These are phyloP conservation scores for Apodemia mormo DNA, from an alignment of 2,888 invertebrate species.

Conservation along the genomic window DNA sequence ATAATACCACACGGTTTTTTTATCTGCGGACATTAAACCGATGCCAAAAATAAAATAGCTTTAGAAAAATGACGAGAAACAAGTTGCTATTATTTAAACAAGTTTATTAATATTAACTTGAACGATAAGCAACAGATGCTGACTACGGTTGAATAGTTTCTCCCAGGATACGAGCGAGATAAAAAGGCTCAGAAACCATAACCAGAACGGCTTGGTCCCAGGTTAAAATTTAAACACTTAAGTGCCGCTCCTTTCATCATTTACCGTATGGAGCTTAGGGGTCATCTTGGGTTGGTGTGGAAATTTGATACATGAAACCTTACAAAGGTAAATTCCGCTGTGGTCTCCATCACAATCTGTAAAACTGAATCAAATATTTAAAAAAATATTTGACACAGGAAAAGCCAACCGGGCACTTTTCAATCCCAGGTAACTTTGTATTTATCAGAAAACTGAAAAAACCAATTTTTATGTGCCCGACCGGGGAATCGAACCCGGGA, in stretches of 20 bases:
- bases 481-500: too few relatives aligned
- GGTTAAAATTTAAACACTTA: conserved; percentile 16
- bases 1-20: too few relatives aligned
- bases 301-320: conserved; percentile 37
- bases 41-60: too few relatives aligned
- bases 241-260: neutral
- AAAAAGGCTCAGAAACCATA: conserved; percentile 6
- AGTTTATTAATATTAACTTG: neutral
- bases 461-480: too few relatives aligned
- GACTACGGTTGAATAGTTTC: neutral
- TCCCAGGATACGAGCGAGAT: conserved; percentile 2
- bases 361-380: neutral
- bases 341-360: neutral
- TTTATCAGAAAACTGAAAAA: too few relatives aligned
- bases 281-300: conserved; percentile 31
- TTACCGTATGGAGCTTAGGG: conserved; percentile 23
- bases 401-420: too few relatives aligned
- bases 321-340: conserved; percentile 11
- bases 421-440: too few relatives aligned
- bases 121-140: neutral
- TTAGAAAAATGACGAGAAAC: too few relatives aligned
- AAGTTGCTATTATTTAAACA: too few relatives aligned
- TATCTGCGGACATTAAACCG: too few relatives aligned
- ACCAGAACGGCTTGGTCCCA: conserved; percentile 2
- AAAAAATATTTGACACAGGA: neutral